Evolutionary conservation across 2,113 vertebrate species (phyloP).

Genomic region (Poicephalus meyeri): DNA sequence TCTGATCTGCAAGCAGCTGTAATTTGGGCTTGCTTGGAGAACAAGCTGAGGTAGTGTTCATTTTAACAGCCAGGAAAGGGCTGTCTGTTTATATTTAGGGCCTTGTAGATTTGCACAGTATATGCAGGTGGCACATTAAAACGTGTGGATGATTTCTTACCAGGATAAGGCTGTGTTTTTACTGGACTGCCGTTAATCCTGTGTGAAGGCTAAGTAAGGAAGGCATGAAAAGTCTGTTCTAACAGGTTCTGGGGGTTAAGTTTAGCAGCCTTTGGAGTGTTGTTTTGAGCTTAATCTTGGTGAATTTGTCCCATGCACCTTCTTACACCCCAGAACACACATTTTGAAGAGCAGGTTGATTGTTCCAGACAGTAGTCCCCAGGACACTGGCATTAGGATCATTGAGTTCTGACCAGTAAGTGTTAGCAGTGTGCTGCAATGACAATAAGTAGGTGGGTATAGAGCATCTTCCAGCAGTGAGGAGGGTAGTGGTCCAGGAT

Average conservation of each 20-base stretch:
- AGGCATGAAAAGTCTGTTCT: background rate
- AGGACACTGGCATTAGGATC: background rate
- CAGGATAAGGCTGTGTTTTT: constrained; percentile 60
- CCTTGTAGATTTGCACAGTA: constrained; percentile 22
- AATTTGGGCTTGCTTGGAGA: constrained; percentile 47
- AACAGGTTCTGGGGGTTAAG: background rate
- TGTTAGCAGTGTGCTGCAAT: background rate
- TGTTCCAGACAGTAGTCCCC: background rate
- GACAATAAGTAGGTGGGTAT: background rate
- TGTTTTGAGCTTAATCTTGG: background rate
- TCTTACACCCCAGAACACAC: background rate
- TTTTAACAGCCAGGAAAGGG: constrained; percentile 64
- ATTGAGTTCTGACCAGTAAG: background rate
- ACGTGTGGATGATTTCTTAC: constrained; percentile 7
- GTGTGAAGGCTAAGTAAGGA: background rate
- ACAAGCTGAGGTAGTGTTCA: constrained; percentile 75
- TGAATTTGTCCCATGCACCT: background rate
- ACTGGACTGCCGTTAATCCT: constrained; percentile 15
- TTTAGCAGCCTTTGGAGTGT: background rate
- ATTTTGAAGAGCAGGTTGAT: background rate
- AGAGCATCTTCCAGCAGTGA: background rate
- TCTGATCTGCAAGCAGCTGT: constrained; percentile 38
- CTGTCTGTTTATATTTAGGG: constrained; percentile 63
- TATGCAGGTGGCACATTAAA: constrained; percentile 70
- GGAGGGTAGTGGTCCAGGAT: background rate